Evolutionary conservation across 1,140 invertebrate genomes (phyloP).

Genomic region (Parapsyche elsis): DNA sequence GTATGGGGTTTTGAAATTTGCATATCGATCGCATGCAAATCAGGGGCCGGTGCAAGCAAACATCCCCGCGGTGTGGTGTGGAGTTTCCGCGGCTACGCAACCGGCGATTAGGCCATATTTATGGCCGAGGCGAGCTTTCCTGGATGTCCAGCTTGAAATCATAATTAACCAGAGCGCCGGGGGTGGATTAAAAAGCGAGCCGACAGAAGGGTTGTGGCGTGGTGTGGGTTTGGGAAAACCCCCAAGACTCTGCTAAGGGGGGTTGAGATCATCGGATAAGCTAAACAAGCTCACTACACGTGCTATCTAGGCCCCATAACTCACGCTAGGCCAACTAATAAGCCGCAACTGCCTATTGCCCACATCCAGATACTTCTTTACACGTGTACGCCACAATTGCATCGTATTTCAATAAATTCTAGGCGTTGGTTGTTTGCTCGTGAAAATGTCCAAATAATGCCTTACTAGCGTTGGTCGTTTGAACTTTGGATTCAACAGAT

Average conservation of each 20-base stretch:
- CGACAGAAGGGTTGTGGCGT: no score
- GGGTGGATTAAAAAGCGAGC: conserved; percentile 33
- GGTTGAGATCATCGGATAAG: conserved; percentile 15
- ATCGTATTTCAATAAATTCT: no score
- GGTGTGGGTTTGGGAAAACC: background rate
- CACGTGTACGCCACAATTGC: background rate
- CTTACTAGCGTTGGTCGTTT: no score
- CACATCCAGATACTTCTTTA: background rate
- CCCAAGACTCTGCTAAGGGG: background rate
- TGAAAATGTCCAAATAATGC: no score
- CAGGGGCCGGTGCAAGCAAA: conserved; percentile 26
- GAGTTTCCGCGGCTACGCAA: conserved; percentile 36
- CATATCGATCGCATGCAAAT: conserved; percentile 39
- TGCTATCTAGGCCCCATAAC: conserved; percentile 36
- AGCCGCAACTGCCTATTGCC: background rate
- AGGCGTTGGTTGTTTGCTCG: no score
- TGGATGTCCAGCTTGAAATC: conserved; percentile 37
- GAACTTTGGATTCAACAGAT: no score
- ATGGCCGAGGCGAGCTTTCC: conserved; percentile 20
- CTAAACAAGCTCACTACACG: conserved; percentile 42
- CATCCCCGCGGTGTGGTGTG: conserved; percentile 13
- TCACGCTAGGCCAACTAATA: conserved; percentile 29
- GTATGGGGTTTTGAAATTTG: background rate
- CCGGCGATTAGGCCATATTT: conserved; percentile 38
- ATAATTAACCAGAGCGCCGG: conserved; percentile 32